Base-by-base conservation (phyloP, 2,113 vertebrate genomes). In the Laticauda colubrina region DNA sequence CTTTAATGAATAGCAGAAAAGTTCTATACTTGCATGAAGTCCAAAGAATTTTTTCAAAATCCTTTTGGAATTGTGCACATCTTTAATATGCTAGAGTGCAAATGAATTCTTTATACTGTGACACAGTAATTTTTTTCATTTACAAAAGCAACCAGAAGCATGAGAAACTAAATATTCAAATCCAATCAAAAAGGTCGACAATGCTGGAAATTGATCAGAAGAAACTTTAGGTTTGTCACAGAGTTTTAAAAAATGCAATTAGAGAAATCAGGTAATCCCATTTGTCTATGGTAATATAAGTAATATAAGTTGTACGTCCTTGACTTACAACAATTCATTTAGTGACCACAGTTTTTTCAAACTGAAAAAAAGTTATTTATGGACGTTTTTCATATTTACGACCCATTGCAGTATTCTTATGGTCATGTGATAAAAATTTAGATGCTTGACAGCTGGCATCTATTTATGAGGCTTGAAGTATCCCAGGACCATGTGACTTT, bases 231-330 rank as follows among this genome's bases (percentile, higher is more conserved):
- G 43, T 91, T 85, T 91, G 64, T 69, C 87, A 29, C 61, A 91
- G 86, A 53, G 11, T 75, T 89, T 39, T 91, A 39, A 39, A 81
- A 81, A 94, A 87, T 53, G 56, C 56, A 90, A 93, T 90, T 69
- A 75, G 54, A 89, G 86, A 34, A 88, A 51, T 56, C 57, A 88
- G 24, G 51, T 90, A 87, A 91, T 75, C 89, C 81, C 92, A 69
- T 90, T 53, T 90, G 89, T 91, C 89, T 87, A 55, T 87, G 51
- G 53, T 64, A 87, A 87, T 93, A 75, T 87, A 85, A 93, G 8
- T 59, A 59, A 59, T 59, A 24, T 59, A 26, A 23, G 23, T 59
- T 51, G 48, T 51, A 51, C 3, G 23, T 59, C 57, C 57, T 59
- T 59, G 57, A 59, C 8, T 26, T 59, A 59, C 23, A 23, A 18